phyloP scores from a whole-genome alignment of 35 echinoderm and acorn worm species.

The Strongylocentrotus purpuratus region DNA sequence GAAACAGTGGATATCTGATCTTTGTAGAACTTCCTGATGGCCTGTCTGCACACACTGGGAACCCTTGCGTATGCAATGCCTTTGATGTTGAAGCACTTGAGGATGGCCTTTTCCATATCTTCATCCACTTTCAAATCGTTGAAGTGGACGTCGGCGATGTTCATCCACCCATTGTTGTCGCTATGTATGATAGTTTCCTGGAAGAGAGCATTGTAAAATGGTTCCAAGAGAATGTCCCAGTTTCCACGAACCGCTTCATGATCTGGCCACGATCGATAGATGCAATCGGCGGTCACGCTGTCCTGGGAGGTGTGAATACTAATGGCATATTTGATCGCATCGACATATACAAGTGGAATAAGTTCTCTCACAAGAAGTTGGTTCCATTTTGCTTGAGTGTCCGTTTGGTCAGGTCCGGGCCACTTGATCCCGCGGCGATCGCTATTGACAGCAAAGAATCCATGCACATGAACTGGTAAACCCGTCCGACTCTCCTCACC shows the following conservation, averaged over 20 bases:
- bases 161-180: conserved; percentile 15
- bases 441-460: conserved; percentile 83
- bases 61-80: not conserved
- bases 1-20: not conserved
- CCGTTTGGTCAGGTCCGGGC: conserved; percentile 72
- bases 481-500: conserved; percentile 60
- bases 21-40: not conserved
- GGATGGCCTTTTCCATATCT: conserved; percentile 16
- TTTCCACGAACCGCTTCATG: not conserved
- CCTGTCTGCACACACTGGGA: not conserved
- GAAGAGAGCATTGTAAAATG: conserved; percentile 20
- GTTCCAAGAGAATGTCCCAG: conserved; percentile 30
- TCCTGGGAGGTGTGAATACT: not conserved
- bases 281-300: not conserved
- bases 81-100: not conserved
- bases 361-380: conserved; percentile 64
- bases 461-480: conserved; percentile 91
- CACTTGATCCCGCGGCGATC: conserved; percentile 79
- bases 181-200: conserved; percentile 16
- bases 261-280: conserved; percentile 37
- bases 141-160: not conserved
- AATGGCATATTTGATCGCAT: not conserved
- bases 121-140: not conserved
- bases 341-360: conserved; percentile 69
- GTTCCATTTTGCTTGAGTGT: conserved; percentile 84